phyloP scores from a whole-genome alignment of 2,797 vertebrate genomes.

The Gambusia yucatana region DNA sequence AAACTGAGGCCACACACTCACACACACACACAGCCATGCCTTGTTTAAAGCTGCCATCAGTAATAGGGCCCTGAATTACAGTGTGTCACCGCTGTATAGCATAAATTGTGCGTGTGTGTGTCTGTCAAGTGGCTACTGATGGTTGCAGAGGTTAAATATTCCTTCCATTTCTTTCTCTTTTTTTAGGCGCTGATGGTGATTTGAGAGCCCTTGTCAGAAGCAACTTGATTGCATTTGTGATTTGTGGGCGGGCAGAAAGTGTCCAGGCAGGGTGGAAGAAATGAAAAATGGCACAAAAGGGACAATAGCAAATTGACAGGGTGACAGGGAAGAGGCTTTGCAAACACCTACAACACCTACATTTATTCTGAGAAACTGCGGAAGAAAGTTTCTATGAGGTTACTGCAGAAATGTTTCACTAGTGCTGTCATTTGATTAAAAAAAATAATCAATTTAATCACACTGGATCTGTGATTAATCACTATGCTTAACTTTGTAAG shows the following conservation, averaged over 20 bases:
- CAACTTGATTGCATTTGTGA: constrained; percentile 79
- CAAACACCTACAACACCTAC: constrained; percentile 6
- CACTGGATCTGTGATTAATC: no score
- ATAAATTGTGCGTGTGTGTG: constrained; percentile 44
- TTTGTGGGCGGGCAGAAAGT: constrained; percentile 63
- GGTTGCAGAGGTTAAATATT: constrained; percentile 74
- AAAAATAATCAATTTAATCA: no score
- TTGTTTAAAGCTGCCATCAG: constrained; percentile 47
- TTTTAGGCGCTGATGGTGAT: constrained; percentile 62
- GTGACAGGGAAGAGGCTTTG: constrained; percentile 19
- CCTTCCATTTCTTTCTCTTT: constrained; percentile 54
- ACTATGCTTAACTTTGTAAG: no score
- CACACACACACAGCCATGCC: constrained; percentile 26
- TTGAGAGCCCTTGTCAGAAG: constrained; percentile 70
- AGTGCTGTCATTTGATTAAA: no score
- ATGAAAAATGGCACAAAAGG: constrained; percentile 34
- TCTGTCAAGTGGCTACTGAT: constrained; percentile 63
- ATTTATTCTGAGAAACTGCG: constrained; percentile 7
- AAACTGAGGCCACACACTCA: constrained; percentile 12
- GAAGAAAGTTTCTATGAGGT: background rate
- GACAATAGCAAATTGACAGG: constrained; percentile 37
- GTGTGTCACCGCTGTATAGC: constrained; percentile 46
- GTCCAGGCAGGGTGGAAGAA: constrained; percentile 18
- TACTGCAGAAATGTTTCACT: no score
- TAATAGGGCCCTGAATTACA: constrained; percentile 75